Conservation (phyloP, 2,888 invertebrate genomes). For the Minunthozetes semirufus region DNA sequence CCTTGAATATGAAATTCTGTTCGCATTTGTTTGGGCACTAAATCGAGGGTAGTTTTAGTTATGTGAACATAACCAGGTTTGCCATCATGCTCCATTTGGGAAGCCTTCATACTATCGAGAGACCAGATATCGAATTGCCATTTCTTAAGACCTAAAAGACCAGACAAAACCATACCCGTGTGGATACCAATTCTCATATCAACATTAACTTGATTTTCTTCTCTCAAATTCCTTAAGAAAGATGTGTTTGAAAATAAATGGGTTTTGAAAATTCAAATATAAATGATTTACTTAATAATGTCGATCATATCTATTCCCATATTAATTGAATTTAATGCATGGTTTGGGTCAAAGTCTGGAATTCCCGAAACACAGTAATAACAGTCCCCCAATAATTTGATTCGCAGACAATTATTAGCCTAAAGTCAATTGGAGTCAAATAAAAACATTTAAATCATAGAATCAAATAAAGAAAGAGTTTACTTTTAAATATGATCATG, state of each 20-base stretch:
- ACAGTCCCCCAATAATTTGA: constrained; percentile 88
- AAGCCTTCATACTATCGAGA: constrained; percentile 86
- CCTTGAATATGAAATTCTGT: constrained; percentile 34
- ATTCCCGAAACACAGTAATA: constrained; percentile 88
- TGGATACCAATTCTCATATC: constrained; percentile 96
- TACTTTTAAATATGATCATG: no score
- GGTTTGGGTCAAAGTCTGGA: constrained; percentile 64
- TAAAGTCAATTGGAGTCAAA: no score
- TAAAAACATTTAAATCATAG: no score
- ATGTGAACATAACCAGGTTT: constrained; percentile 81
- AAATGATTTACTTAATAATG: constrained; percentile 70
- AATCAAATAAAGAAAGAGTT: no score
- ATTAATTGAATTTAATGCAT: constrained; percentile 82
- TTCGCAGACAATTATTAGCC: constrained; percentile 59
- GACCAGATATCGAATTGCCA: constrained; percentile 93
- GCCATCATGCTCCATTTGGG: constrained; percentile 88
- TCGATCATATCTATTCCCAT: constrained; percentile 84
- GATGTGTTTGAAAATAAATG: no score
- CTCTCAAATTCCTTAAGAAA: constrained; percentile 61
- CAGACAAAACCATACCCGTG: constrained; percentile 81
- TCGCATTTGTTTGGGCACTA: constrained; percentile 23
- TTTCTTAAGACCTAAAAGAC: constrained; percentile 82
- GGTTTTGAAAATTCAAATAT: no score
- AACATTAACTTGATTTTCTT: constrained; percentile 67
- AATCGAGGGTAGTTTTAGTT: constrained; percentile 59